Base-by-base conservation (phyloP, 2,113 vertebrate species). In the Pheucticus melanocephalus region DNA sequence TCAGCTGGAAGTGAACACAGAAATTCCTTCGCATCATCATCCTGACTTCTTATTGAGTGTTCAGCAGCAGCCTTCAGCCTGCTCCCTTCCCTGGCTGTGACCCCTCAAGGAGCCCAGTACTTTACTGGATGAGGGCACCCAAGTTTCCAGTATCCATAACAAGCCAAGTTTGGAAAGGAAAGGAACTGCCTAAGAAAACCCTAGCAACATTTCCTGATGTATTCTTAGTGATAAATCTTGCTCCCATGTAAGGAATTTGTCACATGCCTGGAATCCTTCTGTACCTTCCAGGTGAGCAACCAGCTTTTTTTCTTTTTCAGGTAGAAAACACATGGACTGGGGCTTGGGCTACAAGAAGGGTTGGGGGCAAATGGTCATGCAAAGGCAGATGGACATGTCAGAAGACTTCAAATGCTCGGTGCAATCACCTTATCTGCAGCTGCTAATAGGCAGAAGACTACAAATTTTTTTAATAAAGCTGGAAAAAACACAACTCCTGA, bases 221-320 rank as follows among this genome's bases (percentile, higher is more conserved):
- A 39, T 39, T 23, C 8, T 59, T 11, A 25, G n/a, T 25, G 37
- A 35, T 30, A 45, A 68, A 42, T 56, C 30, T 33, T 54, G 20
- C 5, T 45, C 8, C 50, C 17, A 2, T 0, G 3, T 6, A 20
- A 28, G n/a, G 48, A 35, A 61, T n/a, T n/a, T 40, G n/a, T 8
- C 6, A 10, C 37, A 4, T 5, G 9, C 25, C 73, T 14, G 42
- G 72, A 65, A 23, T 37, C 16, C 12, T 28, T 47, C 50, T 15
- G 18, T 4, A 2, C 51, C 9, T 57, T 44, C 33, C 12, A 33
- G 25, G 10, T 22, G 21, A 68, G 31, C 13, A 73, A 47, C 0
- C 3, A 0, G 2, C 3, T 24, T 11, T 23, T 25, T 22, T 23
- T 15, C 4, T 18, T 35, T 39, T 37, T 22, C 11, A 12, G 54